Evolutionary conservation across 2,888 invertebrate genomes (phyloP).

Genomic region (Tethea ocularis): DNA sequence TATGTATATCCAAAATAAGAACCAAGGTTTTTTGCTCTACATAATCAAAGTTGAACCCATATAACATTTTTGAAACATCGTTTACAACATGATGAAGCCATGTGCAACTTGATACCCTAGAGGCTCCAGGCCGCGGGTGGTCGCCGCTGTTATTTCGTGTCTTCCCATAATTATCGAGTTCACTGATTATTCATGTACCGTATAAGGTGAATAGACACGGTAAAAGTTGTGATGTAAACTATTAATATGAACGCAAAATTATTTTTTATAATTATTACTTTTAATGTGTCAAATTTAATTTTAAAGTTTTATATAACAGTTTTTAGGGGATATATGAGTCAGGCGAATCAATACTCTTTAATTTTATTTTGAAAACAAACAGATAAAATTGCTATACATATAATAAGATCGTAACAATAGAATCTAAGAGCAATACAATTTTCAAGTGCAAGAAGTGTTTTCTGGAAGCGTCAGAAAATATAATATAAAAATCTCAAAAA

Average conservation of each 20-base stretch:
- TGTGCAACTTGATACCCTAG: slow-evolving; percentile 59
- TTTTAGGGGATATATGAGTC: no score
- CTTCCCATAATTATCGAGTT: slow-evolving; percentile 65
- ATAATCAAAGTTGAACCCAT: slow-evolving; percentile 24
- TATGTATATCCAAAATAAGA: background rate
- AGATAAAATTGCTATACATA: no score
- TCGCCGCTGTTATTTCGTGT: slow-evolving; percentile 44
- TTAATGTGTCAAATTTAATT: background rate
- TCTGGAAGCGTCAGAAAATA: no score
- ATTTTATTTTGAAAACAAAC: no score
- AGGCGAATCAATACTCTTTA: no score
- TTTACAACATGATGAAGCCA: slow-evolving; percentile 43
- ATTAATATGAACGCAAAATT: background rate
- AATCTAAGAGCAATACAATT: no score
- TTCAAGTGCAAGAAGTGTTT: no score
- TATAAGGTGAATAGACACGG: slow-evolving; percentile 40
- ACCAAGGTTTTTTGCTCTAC: slow-evolving; percentile 10
- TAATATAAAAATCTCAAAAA: no score
- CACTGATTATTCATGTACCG: slow-evolving; percentile 41
- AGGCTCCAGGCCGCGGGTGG: slow-evolving; percentile 64
- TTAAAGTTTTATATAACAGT: no score
- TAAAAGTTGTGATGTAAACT: slow-evolving; percentile 3
- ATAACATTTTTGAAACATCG: slow-evolving; percentile 21
- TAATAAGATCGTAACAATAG: no score
- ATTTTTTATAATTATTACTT: background rate